Percentiles rank a stretch among this genome's conserved stretches.
Evolutionary conservation across 2,797 vertebrate species (phyloP).

Genomic region (Leucoraja ocellata): DNA sequence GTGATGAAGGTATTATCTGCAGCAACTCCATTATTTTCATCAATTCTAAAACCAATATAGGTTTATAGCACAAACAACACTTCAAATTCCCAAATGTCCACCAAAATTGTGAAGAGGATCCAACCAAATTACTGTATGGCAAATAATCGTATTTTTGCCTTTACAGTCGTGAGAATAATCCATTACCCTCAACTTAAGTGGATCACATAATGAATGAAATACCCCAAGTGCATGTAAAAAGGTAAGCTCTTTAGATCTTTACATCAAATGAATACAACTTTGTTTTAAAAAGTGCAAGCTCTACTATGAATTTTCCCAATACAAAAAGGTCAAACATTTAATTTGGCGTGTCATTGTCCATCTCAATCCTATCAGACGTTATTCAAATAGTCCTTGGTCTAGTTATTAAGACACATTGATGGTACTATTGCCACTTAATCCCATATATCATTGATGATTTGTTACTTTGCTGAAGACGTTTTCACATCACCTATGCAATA

Average conservation of each 20-base stretch:
- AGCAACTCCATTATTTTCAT: not conserved
- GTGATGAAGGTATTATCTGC: not conserved
- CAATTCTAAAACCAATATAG: not conserved
- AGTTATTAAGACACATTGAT: not conserved
- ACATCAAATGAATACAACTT: not conserved
- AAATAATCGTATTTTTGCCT: not conserved
- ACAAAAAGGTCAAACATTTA: not conserved
- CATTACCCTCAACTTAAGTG: not conserved
- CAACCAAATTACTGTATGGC: not conserved
- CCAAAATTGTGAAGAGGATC: not conserved
- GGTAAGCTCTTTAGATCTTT: not conserved
- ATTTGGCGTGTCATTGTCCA: not conserved
- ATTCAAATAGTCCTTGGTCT: not conserved
- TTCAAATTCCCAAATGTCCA: not conserved
- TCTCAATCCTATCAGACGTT: not conserved
- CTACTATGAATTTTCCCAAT: not conserved
- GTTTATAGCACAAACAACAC: not conserved
- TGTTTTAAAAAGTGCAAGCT: constrained; percentile 10
- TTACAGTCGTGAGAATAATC: not conserved
- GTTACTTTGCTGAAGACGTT: too few species aligned
- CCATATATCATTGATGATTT: not conserved
- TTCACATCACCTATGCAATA: not conserved
- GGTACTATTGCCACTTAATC: not conserved
- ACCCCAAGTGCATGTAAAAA: not conserved
- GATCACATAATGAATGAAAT: constrained; percentile 5